Conservation (phyloP, 2,113 vertebrate species). For the Pardalotus punctatus region DNA sequence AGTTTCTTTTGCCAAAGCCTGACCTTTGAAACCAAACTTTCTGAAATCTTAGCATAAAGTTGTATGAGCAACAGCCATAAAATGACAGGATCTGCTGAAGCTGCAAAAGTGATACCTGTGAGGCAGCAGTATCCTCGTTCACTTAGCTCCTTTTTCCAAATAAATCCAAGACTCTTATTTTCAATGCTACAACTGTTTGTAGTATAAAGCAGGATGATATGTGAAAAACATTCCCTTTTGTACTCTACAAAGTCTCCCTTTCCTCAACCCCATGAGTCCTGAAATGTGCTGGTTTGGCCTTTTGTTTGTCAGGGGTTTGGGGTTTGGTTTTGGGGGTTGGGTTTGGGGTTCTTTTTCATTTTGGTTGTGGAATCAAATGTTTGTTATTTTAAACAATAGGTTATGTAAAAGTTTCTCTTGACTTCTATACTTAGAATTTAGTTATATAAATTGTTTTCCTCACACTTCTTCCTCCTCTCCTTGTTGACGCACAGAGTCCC, state of each 20-base stretch:
- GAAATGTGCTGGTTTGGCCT: background rate
- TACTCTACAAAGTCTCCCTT: background rate
- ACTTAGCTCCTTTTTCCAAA: background rate
- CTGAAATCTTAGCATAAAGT: background rate
- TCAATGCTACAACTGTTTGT: background rate
- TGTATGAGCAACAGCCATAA: background rate
- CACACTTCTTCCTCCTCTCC: constrained; percentile 9
- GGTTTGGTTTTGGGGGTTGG: background rate
- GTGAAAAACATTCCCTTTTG: background rate
- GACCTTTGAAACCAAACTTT: background rate
- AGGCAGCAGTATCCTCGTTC: background rate
- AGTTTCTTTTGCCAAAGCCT: background rate
- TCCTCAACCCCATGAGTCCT: background rate
- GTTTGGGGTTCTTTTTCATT: background rate
- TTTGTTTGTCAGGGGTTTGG: background rate
- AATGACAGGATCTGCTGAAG: background rate
- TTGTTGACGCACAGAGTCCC: background rate
- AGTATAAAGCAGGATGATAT: background rate
- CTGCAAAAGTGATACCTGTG: background rate
- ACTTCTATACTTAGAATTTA: constrained; percentile 17
- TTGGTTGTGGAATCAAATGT: background rate
- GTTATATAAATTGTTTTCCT: constrained; percentile 58
- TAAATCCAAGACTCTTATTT: background rate
- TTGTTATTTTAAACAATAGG: background rate
- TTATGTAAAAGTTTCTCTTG: constrained; percentile 13